Conservation (phyloP, 2,113 vertebrate genomes). For the Pyrgilauda ruficollis region DNA sequence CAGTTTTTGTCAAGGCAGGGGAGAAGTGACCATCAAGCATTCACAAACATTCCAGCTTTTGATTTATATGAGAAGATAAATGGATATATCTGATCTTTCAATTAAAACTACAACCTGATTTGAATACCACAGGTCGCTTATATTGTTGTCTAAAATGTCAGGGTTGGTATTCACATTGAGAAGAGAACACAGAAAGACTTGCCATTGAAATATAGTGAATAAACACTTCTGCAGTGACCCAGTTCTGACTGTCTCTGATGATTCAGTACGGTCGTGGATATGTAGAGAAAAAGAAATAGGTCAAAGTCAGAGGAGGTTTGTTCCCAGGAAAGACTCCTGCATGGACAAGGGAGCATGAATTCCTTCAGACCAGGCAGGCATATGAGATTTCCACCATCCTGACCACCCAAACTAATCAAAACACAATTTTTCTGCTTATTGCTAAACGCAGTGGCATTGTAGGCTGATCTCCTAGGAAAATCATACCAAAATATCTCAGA, state of each 20-base stretch:
- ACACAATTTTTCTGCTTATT: neutral
- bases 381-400: neutral
- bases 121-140: neutral
- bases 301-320: neutral
- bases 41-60: neutral
- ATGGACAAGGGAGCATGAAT: neutral
- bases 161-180: neutral
- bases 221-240: neutral
- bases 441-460: neutral
- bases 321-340: neutral
- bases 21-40: neutral
- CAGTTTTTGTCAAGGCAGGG: neutral
- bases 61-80: neutral
- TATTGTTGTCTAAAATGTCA: neutral
- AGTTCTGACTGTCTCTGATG: neutral
- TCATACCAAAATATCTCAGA: neutral
- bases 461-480: neutral
- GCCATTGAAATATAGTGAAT: neutral
- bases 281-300: neutral
- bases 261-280: neutral
- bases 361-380: neutral
- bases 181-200: neutral
- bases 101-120: neutral
- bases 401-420: neutral
- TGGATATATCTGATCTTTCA: neutral